Percentiles rank a stretch among this genome's conserved stretches.
phyloP scores from a whole-genome alignment of 92 coral and sea anemone genomes.

The Zoanthus sociatus region DNA sequence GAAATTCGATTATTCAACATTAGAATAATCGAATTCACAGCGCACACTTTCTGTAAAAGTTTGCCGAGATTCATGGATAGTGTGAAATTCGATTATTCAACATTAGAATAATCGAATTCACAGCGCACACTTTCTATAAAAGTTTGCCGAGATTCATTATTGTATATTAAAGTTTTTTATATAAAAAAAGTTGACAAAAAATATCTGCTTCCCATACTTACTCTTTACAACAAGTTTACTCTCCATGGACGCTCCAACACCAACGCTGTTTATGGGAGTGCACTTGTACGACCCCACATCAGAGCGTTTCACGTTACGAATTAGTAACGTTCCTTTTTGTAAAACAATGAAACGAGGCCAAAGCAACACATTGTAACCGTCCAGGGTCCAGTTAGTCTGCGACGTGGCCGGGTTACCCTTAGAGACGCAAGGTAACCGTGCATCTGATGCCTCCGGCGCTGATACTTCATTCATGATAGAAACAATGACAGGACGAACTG shows the following conservation, averaged over 20 bases:
- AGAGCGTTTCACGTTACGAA: slow-evolving; percentile 78
- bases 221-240: slow-evolving; percentile 83
- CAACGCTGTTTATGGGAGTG: slow-evolving; percentile 87
- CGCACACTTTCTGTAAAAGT: no score
- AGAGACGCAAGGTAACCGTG: slow-evolving; percentile 88
- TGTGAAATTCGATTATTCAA: no score
- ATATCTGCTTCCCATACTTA: slow-evolving; percentile 15
- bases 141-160: no score
- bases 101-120: no score
- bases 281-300: slow-evolving; percentile 88
- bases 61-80: no score
- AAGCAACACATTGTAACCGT: slow-evolving; percentile 53
- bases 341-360: slow-evolving; percentile 73
- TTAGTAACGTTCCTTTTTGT: slow-evolving; percentile 82
- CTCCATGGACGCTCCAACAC: slow-evolving; percentile 70
- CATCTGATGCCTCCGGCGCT: slow-evolving; percentile 82
- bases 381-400: slow-evolving; percentile 85
- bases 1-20: no score
- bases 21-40: no score
- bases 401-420: slow-evolving; percentile 85
- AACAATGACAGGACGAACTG: slow-evolving; percentile 79
- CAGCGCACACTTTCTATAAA: no score
- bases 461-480: slow-evolving; percentile 60
- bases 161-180: no score
- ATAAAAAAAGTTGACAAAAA: not conserved